Evolutionary conservation across 2,113 vertebrate genomes (phyloP).

Genomic region (Illadopsis cleaveri): DNA sequence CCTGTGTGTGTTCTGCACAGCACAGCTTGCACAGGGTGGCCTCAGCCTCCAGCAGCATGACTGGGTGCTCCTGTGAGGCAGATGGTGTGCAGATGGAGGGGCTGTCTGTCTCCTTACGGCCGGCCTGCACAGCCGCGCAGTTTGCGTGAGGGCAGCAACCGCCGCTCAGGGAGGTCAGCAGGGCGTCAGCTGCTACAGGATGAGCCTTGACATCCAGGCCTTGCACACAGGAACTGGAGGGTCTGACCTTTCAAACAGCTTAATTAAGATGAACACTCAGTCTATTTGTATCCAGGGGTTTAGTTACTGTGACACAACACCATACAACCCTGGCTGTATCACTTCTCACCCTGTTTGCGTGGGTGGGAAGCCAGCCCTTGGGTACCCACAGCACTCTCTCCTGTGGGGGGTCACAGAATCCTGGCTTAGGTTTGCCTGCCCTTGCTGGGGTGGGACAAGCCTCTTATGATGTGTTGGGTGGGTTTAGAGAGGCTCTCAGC

Average conservation of each 20-base stretch:
- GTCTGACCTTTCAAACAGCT: neutral
- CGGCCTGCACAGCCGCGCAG: neutral
- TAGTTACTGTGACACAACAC: neutral
- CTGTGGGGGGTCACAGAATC: neutral
- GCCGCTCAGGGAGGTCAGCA: neutral
- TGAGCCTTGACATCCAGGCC: neutral
- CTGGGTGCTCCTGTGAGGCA: neutral
- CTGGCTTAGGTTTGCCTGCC: neutral
- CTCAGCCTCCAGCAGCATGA: neutral
- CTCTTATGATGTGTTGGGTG: accelerated
- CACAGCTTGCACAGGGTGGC: neutral
- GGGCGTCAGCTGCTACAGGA: neutral
- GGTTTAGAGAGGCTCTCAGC: neutral
- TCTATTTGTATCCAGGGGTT: neutral
- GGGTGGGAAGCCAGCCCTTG: neutral
- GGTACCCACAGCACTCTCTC: neutral
- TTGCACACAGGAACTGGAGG: neutral
- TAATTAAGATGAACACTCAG: neutral
- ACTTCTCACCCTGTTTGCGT: neutral
- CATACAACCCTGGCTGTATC: accelerated
- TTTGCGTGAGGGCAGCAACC: neutral
- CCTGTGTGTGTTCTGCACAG: neutral
- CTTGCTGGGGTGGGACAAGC: neutral
- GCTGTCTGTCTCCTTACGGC: neutral
- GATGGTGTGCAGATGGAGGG: conserved; percentile 42